Evolutionary conservation across 1,140 invertebrate species (phyloP).

Genomic region (Caenorhabditis elegans): DNA sequence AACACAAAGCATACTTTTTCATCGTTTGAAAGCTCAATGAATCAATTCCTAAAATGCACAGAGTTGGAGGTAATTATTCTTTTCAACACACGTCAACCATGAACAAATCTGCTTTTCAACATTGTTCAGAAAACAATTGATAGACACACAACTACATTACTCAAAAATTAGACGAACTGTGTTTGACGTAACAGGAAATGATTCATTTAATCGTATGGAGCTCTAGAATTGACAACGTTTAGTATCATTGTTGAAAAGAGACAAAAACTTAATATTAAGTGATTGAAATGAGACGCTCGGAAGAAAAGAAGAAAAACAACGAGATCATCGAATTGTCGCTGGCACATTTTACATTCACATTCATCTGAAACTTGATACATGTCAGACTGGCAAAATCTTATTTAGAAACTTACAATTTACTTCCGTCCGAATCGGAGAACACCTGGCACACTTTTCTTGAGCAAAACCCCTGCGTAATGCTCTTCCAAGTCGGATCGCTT

Average conservation of each 20-base stretch:
- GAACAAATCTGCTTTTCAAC: conserved; percentile 24
- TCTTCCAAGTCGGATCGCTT: conserved; percentile 39
- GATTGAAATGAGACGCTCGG: background rate
- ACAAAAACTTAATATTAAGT: background rate
- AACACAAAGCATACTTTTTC: no score
- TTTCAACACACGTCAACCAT: background rate
- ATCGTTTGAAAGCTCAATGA: no score
- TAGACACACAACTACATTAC: background rate
- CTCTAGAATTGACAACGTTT: conserved; percentile 29
- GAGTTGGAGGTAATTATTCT: background rate
- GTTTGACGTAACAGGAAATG: conserved; percentile 31
- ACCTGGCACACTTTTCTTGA: conserved; percentile 50
- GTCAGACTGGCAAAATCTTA: background rate
- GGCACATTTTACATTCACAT: background rate
- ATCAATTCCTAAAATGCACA: no score
- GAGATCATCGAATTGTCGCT: conserved; percentile 6
- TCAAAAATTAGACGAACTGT: background rate
- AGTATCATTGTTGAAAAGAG: conserved; percentile 28
- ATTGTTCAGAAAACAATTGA: background rate
- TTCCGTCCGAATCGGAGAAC: conserved; percentile 50
- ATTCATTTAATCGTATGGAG: conserved; percentile 31
- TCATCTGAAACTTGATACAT: background rate
- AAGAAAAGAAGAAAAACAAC: background rate
- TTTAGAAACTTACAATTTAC: background rate
- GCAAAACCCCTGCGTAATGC: conserved; percentile 43